Percentiles rank a stretch among this genome's conserved stretches.
These are phyloP conservation scores for Monomorium pharaonis DNA, from an alignment of 1,140 invertebrate species.

Conservation along the genomic window DNA sequence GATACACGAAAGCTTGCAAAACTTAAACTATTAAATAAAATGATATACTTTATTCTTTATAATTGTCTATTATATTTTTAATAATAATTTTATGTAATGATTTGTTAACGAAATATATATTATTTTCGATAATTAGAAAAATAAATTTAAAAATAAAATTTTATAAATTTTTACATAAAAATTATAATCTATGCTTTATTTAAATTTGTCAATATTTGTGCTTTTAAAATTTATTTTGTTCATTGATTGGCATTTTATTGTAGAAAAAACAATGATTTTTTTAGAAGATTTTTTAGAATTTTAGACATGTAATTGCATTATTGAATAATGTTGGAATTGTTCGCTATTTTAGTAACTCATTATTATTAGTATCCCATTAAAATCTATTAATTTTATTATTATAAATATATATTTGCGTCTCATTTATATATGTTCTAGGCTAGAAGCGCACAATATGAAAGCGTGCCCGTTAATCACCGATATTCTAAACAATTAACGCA, in stretches of 20 bases:
- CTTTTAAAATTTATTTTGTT: neutral
- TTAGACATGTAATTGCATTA: neutral
- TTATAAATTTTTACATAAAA: neutral
- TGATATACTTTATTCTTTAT: neutral
- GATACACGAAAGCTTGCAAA: neutral
- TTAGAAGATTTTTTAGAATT: too few relatives aligned
- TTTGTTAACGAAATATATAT: neutral
- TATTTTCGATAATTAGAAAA: neutral
- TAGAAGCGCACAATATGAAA: neutral
- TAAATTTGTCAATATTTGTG: neutral
- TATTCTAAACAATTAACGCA: slow-evolving; percentile 1
- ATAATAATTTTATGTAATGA: neutral
- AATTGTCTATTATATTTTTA: neutral
- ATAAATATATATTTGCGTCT: neutral
- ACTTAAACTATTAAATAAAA: neutral
- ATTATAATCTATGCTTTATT: neutral
- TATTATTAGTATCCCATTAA: neutral
- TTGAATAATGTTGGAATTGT: neutral
- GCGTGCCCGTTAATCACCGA: neutral
- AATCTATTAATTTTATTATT: neutral
- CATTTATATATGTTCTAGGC: neutral
- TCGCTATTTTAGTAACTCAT: neutral
- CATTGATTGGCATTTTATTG: neutral
- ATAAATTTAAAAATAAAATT: neutral
- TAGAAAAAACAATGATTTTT: neutral